Evolutionary conservation across 2,113 vertebrate genomes (phyloP).

Genomic region (Delphinus delphis): DNA sequence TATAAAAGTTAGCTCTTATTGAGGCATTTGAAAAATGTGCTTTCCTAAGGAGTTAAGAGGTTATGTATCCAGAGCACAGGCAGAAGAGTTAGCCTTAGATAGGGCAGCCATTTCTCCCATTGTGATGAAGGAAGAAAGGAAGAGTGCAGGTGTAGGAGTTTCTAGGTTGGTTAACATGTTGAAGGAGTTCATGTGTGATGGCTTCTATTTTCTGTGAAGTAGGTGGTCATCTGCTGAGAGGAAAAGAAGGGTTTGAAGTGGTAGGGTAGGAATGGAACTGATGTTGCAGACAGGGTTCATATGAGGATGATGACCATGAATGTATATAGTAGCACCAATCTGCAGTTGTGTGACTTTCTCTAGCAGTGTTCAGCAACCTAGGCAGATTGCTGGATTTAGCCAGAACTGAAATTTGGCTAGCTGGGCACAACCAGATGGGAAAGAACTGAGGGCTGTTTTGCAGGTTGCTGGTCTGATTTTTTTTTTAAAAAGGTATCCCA

Average conservation of each 20-base stretch:
- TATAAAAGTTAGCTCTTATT: constrained; percentile 26
- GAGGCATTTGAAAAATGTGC: background rate
- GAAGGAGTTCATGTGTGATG: background rate
- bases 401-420: constrained; percentile 9
- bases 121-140: constrained; percentile 1
- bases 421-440: background rate
- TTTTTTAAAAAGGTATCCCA: background rate
- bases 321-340: background rate
- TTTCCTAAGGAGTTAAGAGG: background rate
- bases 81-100: background rate
- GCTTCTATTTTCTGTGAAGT: background rate
- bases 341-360: constrained; percentile 21
- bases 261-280: background rate
- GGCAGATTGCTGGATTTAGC: background rate
- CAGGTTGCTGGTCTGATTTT: background rate
- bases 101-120: background rate
- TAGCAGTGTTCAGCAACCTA: background rate
- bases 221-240: background rate
- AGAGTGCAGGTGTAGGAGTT: background rate
- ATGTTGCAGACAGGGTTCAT: background rate
- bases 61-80: background rate
- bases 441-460: background rate
- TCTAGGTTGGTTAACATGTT: background rate
- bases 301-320: background rate
- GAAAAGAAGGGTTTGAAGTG: constrained; percentile 2